These are phyloP conservation scores for Ischnus inquisitorius DNA, from an alignment of 2,888 invertebrate genomes.

Conservation along the genomic window DNA sequence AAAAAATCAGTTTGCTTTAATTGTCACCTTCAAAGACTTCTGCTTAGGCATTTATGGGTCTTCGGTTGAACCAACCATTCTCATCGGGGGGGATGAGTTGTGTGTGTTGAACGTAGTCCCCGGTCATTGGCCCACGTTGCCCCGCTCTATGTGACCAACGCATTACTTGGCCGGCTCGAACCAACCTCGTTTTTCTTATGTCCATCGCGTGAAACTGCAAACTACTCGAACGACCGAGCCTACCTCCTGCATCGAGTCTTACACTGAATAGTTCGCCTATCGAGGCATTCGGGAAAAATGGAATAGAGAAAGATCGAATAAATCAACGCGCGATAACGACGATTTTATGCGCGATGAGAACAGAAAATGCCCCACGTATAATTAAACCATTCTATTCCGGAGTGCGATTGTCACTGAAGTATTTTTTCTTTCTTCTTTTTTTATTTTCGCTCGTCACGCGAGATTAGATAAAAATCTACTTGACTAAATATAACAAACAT, in stretches of 20 bases:
- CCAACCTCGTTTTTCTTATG: neutral
- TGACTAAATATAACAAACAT: constrained; percentile 10
- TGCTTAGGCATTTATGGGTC: constrained; percentile 80
- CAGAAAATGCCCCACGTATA: neutral
- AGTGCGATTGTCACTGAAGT: constrained; percentile 17
- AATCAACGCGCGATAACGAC: neutral
- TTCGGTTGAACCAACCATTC: constrained; percentile 74
- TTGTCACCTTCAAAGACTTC: constrained; percentile 82
- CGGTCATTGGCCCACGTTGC: constrained; percentile 74
- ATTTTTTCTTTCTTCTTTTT: neutral
- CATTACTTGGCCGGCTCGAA: constrained; percentile 13
- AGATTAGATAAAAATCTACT: constrained; percentile 19
- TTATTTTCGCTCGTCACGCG: constrained; percentile 34
- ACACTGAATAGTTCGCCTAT: neutral
- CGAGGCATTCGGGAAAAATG: neutral
- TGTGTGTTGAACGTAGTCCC: constrained; percentile 48
- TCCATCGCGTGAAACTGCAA: neutral
- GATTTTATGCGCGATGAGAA: neutral
- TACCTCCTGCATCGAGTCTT: neutral
- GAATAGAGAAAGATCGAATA: neutral
- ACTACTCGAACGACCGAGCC: neutral
- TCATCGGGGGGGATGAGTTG: constrained; percentile 42
- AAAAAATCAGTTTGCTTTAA: constrained; percentile 76
- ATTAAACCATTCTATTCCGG: neutral
- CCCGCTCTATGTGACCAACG: constrained; percentile 43